Evolutionary conservation across 2,797 vertebrate species (phyloP), one percentile per base, ranked within the genome.

Genomic region (Ptychadena robeensis): DNA sequence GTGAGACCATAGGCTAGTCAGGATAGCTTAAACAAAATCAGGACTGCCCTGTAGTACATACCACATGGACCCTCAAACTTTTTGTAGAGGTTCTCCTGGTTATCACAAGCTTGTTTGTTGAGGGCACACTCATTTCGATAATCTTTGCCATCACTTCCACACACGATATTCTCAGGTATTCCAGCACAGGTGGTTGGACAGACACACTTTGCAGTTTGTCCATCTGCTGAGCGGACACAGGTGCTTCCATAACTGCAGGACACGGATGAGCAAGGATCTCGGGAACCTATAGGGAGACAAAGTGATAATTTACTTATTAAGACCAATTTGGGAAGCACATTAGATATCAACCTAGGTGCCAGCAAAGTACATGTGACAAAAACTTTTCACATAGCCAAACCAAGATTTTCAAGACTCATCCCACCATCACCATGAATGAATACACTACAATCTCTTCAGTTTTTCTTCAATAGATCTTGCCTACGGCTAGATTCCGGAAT

Each of bases 201-300:
- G 88, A 96, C 94, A 85, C 98, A 99, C 14, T 94, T 94, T 71
- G 97, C 96, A 0, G 93, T 92, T 89, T 94, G 90, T 48, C 97
- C 96, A 0, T 98, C 97, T 0, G 95, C 88, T 0, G 96, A 96
- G 88, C 93, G 96, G 9, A 93, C 90, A 0, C 98, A 99, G 31
- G 95, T 97, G 92, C 97, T 98, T 90, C 98, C 98, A 0, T 96
- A 99, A 87, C 95, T 96, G 92, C 98, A 99, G 69, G 87, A 93
- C 89, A 98, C 95, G 1, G 96, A 95, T 0, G 91, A 75, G 27
- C 98, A 99, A 9, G 97, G 97, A 88, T 99, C 97, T 88, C 94
- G 96, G 87, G 95, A 93, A 83, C 96, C 97, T 99, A 91, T 9
- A 48, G 64, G 73, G n/a, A 71, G 70, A 68, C 14, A 61, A 34